Evolutionary conservation across 37 sponge, comb jelly and placozoan genomes (phyloP).

Genomic region (Bolinopsis microptera): DNA sequence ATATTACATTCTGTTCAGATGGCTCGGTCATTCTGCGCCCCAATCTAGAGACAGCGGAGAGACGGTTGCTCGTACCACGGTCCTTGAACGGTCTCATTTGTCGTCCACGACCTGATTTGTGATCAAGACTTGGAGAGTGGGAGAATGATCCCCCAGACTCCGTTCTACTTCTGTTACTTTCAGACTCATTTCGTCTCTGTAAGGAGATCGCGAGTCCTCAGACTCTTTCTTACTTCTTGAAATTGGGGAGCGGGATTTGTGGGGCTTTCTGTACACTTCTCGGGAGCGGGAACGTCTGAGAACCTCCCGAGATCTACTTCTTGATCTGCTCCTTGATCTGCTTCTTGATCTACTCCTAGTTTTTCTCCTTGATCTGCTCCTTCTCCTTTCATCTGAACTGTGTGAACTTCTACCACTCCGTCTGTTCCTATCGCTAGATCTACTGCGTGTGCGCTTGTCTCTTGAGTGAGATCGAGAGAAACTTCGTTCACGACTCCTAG

Average conservation of each 20-base stretch:
- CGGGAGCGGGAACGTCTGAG: background rate
- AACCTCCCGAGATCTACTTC: background rate
- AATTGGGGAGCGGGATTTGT: background rate
- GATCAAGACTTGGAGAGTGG: background rate
- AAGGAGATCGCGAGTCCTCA: background rate
- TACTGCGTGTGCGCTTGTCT: background rate
- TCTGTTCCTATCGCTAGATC: background rate
- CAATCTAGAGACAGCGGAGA: slow-evolving; percentile 11
- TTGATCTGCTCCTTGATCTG: background rate
- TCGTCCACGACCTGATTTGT: background rate
- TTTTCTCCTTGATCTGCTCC: background rate
- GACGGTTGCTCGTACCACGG: background rate
- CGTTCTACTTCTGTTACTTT: background rate
- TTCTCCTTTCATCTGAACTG: background rate
- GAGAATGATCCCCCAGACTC: slow-evolving; percentile 9
- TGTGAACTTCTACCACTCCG: background rate
- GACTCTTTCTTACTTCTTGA: background rate
- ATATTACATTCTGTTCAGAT: background rate
- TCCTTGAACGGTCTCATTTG: background rate
- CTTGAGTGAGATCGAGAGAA: background rate
- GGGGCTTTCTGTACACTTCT: slow-evolving; percentile 1
- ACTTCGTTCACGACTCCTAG: background rate
- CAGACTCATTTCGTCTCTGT: background rate
- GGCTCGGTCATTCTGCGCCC: background rate
- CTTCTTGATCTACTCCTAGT: background rate